A percentile compares a stretch with the other conserved stretches of the same genome.
Evolutionary conservation across 2,888 invertebrate genomes (phyloP).

Genomic region (Watsonalla binaria): DNA sequence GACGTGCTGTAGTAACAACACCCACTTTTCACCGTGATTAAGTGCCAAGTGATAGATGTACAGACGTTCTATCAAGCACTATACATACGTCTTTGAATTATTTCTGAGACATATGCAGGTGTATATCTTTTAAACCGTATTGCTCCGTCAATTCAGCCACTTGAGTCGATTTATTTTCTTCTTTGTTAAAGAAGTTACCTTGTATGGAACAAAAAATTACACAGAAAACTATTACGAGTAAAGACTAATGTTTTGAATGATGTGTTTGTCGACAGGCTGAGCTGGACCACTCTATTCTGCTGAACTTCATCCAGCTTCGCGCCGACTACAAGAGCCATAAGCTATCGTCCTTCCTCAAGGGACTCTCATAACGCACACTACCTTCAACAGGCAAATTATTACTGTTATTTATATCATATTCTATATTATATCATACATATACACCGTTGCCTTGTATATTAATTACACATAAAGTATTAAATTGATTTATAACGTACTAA

Average conservation of each 20-base stretch:
- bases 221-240: too few relatives aligned
- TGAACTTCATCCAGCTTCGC: slow-evolving; percentile 95
- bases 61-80: too few relatives aligned
- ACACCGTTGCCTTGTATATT: slow-evolving; percentile 35
- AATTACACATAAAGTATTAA: slow-evolving; percentile 31
- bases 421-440: slow-evolving; percentile 15
- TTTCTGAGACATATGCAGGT: too few relatives aligned
- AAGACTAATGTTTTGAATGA: background rate
- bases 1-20: too few relatives aligned
- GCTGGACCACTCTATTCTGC: slow-evolving; percentile 92
- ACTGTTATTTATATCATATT: slow-evolving; percentile 10
- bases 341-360: slow-evolving; percentile 81
- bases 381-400: slow-evolving; percentile 4
- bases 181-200: too few relatives aligned
- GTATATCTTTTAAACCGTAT: too few relatives aligned
- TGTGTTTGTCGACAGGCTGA: slow-evolving; percentile 84
- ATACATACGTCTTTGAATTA: too few relatives aligned
- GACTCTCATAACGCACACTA: slow-evolving; percentile 58
- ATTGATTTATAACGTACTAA: slow-evolving; percentile 11
- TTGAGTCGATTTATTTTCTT: too few relatives aligned
- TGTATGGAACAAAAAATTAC: too few relatives aligned
- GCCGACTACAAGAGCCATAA: slow-evolving; percentile 96
- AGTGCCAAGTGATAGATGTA: too few relatives aligned
- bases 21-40: too few relatives aligned
- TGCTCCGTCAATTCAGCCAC: too few relatives aligned